Percentiles rank a stretch among this genome's conserved stretches.
Conservation (phyloP, 1,140 invertebrate genomes). For the Anastrepha obliqua region DNA sequence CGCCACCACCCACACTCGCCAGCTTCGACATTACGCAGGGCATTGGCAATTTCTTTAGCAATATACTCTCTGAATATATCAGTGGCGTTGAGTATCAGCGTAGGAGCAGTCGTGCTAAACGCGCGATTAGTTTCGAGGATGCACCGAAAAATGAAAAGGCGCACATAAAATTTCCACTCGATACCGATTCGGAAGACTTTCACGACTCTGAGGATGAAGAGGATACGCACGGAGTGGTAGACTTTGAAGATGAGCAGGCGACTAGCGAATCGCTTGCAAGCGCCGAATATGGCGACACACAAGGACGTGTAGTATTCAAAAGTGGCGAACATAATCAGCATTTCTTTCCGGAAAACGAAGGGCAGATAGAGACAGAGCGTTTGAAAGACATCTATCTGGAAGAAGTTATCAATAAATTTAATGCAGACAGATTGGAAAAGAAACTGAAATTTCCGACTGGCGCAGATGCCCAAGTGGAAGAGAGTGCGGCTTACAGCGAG, state of each 20-base stretch:
- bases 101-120: constrained; percentile 57
- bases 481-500: not conserved
- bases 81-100: constrained; percentile 68
- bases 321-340: constrained; percentile 41
- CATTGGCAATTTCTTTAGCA: constrained; percentile 71
- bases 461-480: constrained; percentile 12
- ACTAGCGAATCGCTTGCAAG: constrained; percentile 59
- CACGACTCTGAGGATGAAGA: constrained; percentile 68
- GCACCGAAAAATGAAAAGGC: not conserved
- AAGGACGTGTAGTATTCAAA: constrained; percentile 52
- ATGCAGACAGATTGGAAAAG: constrained; percentile 64
- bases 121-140: constrained; percentile 55
- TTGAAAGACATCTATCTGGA: constrained; percentile 24
- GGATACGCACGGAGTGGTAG: constrained; percentile 65
- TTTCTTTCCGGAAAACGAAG: constrained; percentile 65
- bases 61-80: constrained; percentile 69
- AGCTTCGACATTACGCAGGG: constrained; percentile 66
- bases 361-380: not conserved
- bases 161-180: constrained; percentile 27
- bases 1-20: constrained; percentile 23
- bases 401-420: constrained; percentile 61
- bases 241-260: constrained; percentile 66
- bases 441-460: constrained; percentile 66
- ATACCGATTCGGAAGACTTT: constrained; percentile 60
- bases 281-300: constrained; percentile 46